A percentile compares a stretch with the other conserved stretches of the same genome.
Evolutionary conservation across 2,797 vertebrate genomes (phyloP).

Genomic region (Aeoliscus strigatus): DNA sequence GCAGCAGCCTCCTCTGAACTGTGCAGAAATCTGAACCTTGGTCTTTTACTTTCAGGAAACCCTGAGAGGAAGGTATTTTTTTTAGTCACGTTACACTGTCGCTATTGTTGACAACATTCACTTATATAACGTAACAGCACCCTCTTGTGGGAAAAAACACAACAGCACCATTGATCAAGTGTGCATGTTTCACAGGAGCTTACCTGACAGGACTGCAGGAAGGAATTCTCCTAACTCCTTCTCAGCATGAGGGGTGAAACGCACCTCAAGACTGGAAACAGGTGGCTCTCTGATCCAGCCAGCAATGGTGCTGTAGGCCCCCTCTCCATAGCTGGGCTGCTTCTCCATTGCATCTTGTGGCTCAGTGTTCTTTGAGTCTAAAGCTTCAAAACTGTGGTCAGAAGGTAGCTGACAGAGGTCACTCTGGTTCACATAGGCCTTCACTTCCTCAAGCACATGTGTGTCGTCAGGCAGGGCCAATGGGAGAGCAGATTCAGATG

Average conservation of each 20-base stretch:
- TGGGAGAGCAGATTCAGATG: slow-evolving; percentile 1
- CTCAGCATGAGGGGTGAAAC: slow-evolving; percentile 81
- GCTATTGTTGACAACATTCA: slow-evolving; percentile 6
- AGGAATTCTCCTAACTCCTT: slow-evolving; percentile 74
- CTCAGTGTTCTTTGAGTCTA: slow-evolving; percentile 7
- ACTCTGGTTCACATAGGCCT: slow-evolving; percentile 50
- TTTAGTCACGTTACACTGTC: slow-evolving; percentile 3
- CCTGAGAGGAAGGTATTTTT: slow-evolving; percentile 37
- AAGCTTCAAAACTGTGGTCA: slow-evolving; percentile 6
- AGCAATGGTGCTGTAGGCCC: slow-evolving; percentile 68
- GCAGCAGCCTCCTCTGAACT: slow-evolving; percentile 74
- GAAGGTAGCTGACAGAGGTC: slow-evolving; percentile 14
- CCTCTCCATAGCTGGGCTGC: slow-evolving; percentile 46
- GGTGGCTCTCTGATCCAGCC: slow-evolving; percentile 81
- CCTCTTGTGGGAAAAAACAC: slow-evolving; percentile 34
- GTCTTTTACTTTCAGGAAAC: slow-evolving; percentile 21
- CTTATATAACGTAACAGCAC: slow-evolving; percentile 13
- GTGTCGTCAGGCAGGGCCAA: slow-evolving; percentile 25
- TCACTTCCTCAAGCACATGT: slow-evolving; percentile 46
- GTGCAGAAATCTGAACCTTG: slow-evolving; percentile 76
- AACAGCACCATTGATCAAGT: not conserved
- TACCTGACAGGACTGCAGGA: slow-evolving; percentile 62
- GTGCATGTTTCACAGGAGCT: not conserved
- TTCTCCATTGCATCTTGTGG: slow-evolving; percentile 2
- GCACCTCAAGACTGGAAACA: slow-evolving; percentile 73